Conservation (phyloP, 1,140 invertebrate species). For the Rhynchophorus ferrugineus region DNA sequence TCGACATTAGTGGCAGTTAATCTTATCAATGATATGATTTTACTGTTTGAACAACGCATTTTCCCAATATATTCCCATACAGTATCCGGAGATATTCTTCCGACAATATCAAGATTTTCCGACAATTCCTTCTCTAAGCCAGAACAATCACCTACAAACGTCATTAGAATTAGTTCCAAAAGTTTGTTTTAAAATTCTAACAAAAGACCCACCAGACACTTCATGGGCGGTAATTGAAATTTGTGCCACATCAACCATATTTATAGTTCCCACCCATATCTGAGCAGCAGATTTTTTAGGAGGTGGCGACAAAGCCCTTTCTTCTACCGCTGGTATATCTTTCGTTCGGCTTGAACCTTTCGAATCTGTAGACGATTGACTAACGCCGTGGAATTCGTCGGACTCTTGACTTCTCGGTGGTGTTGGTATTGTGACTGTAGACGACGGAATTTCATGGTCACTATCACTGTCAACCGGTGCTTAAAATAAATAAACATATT, state of each 20-base stretch:
- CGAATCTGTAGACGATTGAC: slow-evolving; percentile 12
- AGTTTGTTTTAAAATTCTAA: too few species aligned
- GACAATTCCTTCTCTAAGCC: slow-evolving; percentile 66
- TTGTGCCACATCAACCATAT: slow-evolving; percentile 85
- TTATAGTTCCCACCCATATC: slow-evolving; percentile 77
- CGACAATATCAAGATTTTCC: slow-evolving; percentile 79
- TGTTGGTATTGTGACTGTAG: slow-evolving; percentile 47
- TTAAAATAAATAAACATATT: slow-evolving; percentile 17
- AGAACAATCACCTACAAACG: slow-evolving; percentile 53
- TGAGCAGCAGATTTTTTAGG: slow-evolving; percentile 20
- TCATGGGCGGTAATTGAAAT: slow-evolving; percentile 78
- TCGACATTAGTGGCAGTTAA: slow-evolving; percentile 73
- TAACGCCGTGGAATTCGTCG: slow-evolving; percentile 24
- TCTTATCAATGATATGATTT: slow-evolving; percentile 79
- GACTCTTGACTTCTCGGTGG: slow-evolving; percentile 35
- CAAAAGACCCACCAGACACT: slow-evolving; percentile 51
- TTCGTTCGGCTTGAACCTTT: slow-evolving; percentile 1
- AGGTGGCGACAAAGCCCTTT: slow-evolving; percentile 15
- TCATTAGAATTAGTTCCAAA: slow-evolving; percentile 1
- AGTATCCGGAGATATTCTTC: slow-evolving; percentile 80
- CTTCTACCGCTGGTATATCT: slow-evolving; percentile 9
- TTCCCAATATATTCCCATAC: slow-evolving; percentile 92
- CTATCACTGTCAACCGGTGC: slow-evolving; percentile 45
- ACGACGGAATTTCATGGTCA: slow-evolving; percentile 52
- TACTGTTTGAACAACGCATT: slow-evolving; percentile 78